Evolutionary conservation across 2,113 vertebrate genomes (phyloP), one percentile per base, ranked within the genome.

Genomic region (Amia ocellicauda): DNA sequence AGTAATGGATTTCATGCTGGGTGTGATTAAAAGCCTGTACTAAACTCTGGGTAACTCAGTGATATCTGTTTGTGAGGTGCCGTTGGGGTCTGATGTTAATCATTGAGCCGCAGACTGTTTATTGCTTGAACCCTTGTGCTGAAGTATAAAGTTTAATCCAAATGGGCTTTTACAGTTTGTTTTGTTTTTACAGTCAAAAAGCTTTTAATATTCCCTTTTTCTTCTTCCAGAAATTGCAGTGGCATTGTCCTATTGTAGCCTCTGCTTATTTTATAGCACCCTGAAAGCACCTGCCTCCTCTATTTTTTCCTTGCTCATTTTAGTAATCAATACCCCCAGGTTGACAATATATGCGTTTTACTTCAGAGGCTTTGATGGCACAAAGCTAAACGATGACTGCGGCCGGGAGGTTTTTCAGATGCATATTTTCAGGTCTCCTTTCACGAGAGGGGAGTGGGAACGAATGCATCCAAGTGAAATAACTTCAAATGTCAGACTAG

Each of bases 1-100:
- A 88, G 88, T 84, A 90, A 93, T 89, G 88, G 87, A 90, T 92
- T 92, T 89, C 84, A 87, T 78, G 86, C 81, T 78, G 76, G 75
- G 69, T 81, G 82, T 89, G 90, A 88, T 78, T 88, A 67, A 83
- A 83, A 86, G 87, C 78, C 86, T 88, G 79, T 74, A 79, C 75
- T 80, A 86, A 88, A 76, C 74, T 78, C 81, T 65, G 74, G 84
- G 88, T 92, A 91, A 91, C 89, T 90, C 78, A 83, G 79, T 83
- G 92, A 92, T 91, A 93, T 89, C 84, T 75, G 81, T 85, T 81
- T 88, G 92, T 89, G 90, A 73, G 77, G 58, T 72, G 66, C 75
- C 81, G 83, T 89, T 63, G 81, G 79, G 45, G 75, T 80, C 80
- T 84, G 89, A 91, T 78, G 76, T 74, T 81, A 89, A 86, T 86